phyloP scores from a whole-genome alignment of 2,113 vertebrate genomes.

The Oreochromis tanganicae region DNA sequence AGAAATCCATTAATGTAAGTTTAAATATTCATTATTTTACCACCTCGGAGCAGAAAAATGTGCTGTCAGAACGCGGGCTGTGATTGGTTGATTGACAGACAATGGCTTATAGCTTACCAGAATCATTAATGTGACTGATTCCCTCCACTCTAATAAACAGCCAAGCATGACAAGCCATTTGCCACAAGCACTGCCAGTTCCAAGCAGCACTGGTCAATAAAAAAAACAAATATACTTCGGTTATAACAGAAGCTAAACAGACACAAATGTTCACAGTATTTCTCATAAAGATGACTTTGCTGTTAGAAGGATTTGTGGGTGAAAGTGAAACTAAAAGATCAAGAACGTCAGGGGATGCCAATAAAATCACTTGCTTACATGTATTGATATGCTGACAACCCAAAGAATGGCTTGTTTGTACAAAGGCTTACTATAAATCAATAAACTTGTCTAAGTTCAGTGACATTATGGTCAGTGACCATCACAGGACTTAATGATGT shows the following conservation, averaged over 20 bases:
- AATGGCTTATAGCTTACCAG: neutral
- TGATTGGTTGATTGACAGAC: neutral
- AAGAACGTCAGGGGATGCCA: conserved; percentile 21
- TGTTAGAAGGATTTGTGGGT: conserved; percentile 4
- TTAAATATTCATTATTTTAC: neutral
- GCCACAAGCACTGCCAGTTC: neutral
- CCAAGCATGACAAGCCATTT: neutral
- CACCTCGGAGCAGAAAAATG: neutral
- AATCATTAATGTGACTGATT: conserved; percentile 9
- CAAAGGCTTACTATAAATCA: conserved; percentile 60
- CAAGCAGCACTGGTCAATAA: neutral
- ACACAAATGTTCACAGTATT: neutral
- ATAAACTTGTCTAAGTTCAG: conserved; percentile 42
- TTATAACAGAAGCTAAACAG: neutral
- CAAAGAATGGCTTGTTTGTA: conserved; percentile 61
- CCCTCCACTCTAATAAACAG: neutral
- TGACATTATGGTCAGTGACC: conserved; percentile 27
- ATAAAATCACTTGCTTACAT: conserved; percentile 39
- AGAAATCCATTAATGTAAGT: neutral
- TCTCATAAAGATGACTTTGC: neutral
- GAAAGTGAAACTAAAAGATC: conserved; percentile 34
- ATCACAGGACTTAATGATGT: conserved; percentile 22
- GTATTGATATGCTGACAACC: conserved; percentile 59
- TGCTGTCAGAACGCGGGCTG: neutral
- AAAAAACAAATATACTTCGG: neutral